A percentile compares a stretch with the other conserved stretches of the same genome.
Evolutionary conservation across 2,888 invertebrate species (phyloP).

Genomic region (Tachina lurida): DNA sequence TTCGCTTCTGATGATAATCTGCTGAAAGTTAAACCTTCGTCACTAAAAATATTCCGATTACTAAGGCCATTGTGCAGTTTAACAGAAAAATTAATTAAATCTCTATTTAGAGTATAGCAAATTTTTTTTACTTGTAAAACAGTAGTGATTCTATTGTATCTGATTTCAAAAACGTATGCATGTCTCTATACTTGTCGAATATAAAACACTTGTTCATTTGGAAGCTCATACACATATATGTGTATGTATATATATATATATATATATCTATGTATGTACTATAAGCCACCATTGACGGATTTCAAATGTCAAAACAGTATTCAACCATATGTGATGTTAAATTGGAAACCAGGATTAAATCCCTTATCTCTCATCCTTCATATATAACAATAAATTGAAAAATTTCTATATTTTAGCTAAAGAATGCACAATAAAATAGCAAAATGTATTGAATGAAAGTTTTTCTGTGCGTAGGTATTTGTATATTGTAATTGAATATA

Average conservation of each 20-base stretch:
- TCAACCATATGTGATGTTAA: slow-evolving; percentile 77
- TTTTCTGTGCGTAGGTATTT: neutral
- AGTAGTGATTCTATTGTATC: slow-evolving; percentile 2
- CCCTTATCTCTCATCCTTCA: slow-evolving; percentile 25
- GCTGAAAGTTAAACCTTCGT: neutral
- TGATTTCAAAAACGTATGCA: too few species aligned
- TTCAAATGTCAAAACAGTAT: slow-evolving; percentile 77
- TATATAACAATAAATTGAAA: neutral
- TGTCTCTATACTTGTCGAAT: neutral
- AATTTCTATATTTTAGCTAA: neutral
- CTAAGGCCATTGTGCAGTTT: neutral
- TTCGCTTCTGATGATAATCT: neutral
- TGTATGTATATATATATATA: too few species aligned
- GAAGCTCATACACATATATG: slow-evolving; percentile 3
- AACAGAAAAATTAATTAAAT: neutral
- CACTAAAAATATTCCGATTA: neutral
- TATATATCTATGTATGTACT: too few species aligned
- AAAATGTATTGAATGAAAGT: neutral
- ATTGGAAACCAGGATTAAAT: slow-evolving; percentile 78
- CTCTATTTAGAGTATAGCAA: neutral
- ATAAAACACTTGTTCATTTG: slow-evolving; percentile 22
- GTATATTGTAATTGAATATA: too few species aligned
- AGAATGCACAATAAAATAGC: neutral
- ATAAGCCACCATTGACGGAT: slow-evolving; percentile 73
- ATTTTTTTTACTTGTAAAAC: neutral